Evolutionary conservation across 2,888 invertebrate species (phyloP), one percentile per base, ranked within the genome.

Genomic region (Melanostoma mellinum): DNA sequence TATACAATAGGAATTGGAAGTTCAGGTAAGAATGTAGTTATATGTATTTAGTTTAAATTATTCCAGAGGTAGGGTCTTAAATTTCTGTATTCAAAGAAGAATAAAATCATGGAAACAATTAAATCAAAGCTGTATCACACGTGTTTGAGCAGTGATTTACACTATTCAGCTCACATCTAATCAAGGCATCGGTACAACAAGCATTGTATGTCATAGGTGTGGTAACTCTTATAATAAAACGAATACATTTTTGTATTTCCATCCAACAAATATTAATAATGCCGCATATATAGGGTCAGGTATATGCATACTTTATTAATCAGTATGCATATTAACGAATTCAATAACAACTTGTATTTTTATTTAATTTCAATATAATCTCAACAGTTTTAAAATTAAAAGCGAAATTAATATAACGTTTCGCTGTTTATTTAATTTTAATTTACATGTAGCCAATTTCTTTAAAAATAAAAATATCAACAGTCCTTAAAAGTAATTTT

Each of bases 1-100:
- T 63, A 73, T 77, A 77, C 44, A 63, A 73, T 73, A 82, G 77
- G 63, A 77, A 68, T 63, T 82, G 82, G 82, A 82, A 82, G 82
- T 77, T 82, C 76, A 76, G 76, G 61, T 63, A 76, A 63, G 52
- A 61, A 61, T 55, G 55, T 76, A 63, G 48, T 46, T 46, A 50
- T 55, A 63, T 48, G 46, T 69, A 56, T n/a, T n/a, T 61, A 76
- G 76, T 55, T 69, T 30, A 76, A 61, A 38, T 53, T 52, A 53
- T 68, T 75, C 6, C 35, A 75, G 67, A 60, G 58, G 42, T 65
- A 74, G 48, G 46, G 50, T 65, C 38, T 50, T 44, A 50, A 35
- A 36, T 42, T 44, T 3, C 10, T 32, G 32, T 33, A 8, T 42
- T 5, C 44, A 35, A 60, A 42, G 44, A 61, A 61, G 40, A 61